Base-by-base conservation (phyloP, 1,140 invertebrate genomes). In the Diuraphis noxia region DNA sequence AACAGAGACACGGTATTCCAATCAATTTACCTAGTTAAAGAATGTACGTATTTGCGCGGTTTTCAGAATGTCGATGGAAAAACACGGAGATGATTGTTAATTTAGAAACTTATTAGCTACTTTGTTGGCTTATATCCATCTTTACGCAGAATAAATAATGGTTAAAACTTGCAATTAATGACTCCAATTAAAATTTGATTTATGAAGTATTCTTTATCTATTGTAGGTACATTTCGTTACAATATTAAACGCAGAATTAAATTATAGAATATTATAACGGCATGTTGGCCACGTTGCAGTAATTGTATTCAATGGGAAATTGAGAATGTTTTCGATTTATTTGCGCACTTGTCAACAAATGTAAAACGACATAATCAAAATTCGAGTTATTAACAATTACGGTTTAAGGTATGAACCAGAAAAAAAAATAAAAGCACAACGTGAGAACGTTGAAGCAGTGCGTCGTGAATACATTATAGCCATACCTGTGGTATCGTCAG, bases 31-130 rank as follows among this genome's bases (percentile, higher is more conserved):
- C 10, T 25, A 40, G 36, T 25, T 40, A 82, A 82, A 25, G 23
- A 82, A 82, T 40, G 79, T 21, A 19, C 30, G 30, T 46, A 85
- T 46, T 85, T 46, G n/a, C n/a, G 25, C 30, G 40, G 43, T 49
- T 46, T 85, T 9, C 84, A 85, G 34, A 85, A 85, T 85, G 30
- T 46, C 43, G 34, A 46, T 7, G 30, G 23, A n/a, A 21, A 30
- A 17, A 84, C 82, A 41, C 25, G 13, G 10, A 30, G 81, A 41
- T n/a, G 38, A 85, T 85, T 46, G 41, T 85, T 46, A 46, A 85
- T 85, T 85, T 46, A 85, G 21, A 85, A 85, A 85, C 84, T 19
- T 85, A 46, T 85, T 85, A 84, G 84, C 41, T 85, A 49, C 84
- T 85, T 34, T 46, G 41, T 85, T 85, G 84, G 84, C 84, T 85